Conservation (phyloP, 2,797 vertebrate genomes). For the Gymnoscopelus microlampas region DNA sequence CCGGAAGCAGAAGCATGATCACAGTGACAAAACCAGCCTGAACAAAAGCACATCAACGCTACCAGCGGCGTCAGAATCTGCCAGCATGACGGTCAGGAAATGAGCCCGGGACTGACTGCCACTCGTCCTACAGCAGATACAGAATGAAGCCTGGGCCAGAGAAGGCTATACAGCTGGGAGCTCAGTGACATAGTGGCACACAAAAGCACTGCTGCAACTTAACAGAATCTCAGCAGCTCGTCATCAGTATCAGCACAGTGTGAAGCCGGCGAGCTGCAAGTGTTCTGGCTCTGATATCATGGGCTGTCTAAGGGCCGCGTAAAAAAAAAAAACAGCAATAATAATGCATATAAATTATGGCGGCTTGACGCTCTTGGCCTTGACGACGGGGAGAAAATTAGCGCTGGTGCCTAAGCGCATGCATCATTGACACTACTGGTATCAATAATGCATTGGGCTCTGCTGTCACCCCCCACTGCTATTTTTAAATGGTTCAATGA, state of each 20-base stretch:
- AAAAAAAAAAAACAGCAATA: slow-evolving; percentile 48
- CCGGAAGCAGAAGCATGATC: slow-evolving; percentile 31
- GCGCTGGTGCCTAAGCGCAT: slow-evolving; percentile 48
- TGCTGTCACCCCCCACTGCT: slow-evolving; percentile 54
- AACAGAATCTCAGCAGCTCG: no score
- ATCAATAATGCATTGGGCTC: slow-evolving; percentile 75
- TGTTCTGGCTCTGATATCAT: slow-evolving; percentile 20
- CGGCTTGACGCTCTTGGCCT: slow-evolving; percentile 43
- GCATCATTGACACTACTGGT: slow-evolving; percentile 64
- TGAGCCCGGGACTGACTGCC: slow-evolving; percentile 24
- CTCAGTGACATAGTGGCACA: slow-evolving; percentile 62
- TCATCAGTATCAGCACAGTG: slow-evolving; percentile 3
- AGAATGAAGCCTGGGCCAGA: neutral
- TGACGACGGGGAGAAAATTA: slow-evolving; percentile 53
- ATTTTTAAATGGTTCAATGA: slow-evolving; percentile 57
- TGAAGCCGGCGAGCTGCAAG: slow-evolving; percentile 46
- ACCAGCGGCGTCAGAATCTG: no score
- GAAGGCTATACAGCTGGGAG: neutral
- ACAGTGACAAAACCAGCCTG: slow-evolving; percentile 21
- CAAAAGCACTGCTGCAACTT: slow-evolving; percentile 53
- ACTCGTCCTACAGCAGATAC: slow-evolving; percentile 32
- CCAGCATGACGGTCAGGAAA: slow-evolving; percentile 42
- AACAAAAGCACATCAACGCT: slow-evolving; percentile 18
- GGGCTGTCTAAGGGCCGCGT: slow-evolving; percentile 7
- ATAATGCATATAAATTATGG: slow-evolving; percentile 42